phyloP scores from a whole-genome alignment of 53 echinoderm and acorn worm genomes.

The Arbacia lixula region DNA sequence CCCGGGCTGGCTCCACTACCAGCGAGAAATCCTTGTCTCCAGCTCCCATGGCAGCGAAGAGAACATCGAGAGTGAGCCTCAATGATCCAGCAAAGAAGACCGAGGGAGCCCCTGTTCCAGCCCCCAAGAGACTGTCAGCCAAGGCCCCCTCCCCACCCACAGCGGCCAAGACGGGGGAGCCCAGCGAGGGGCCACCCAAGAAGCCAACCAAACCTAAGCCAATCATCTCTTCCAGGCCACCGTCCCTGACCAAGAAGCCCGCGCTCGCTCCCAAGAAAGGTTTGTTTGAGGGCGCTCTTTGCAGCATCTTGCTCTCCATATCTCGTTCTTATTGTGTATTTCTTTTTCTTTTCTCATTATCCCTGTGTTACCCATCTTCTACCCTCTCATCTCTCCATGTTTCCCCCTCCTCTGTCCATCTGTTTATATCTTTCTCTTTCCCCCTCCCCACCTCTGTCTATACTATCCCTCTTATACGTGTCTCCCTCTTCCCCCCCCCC shows the following conservation, averaged over 20 bases:
- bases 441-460: no score
- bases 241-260: neutral
- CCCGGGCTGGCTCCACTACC: slow-evolving; percentile 11
- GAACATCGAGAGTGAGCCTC: neutral
- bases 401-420: no score
- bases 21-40: slow-evolving; percentile 20
- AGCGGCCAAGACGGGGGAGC: neutral
- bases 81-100: slow-evolving; percentile 14
- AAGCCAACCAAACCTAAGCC: slow-evolving; percentile 24
- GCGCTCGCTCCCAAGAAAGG: slow-evolving; percentile 5
- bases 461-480: no score
- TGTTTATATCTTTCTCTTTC: no score
- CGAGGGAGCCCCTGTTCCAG: neutral
- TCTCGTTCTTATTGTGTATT: no score
- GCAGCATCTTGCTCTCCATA: no score
- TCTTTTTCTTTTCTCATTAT: no score
- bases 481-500: no score
- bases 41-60: neutral
- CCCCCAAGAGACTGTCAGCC: slow-evolving; percentile 1
- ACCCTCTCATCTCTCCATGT: no score
- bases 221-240: neutral
- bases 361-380: no score
- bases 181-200: neutral
- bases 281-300: no score
- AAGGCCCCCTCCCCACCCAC: slow-evolving; percentile 7